Evolutionary conservation across 2,888 invertebrate species (phyloP), one percentile per base, ranked within the genome.

Genomic region (Pediacus dermestoides): DNA sequence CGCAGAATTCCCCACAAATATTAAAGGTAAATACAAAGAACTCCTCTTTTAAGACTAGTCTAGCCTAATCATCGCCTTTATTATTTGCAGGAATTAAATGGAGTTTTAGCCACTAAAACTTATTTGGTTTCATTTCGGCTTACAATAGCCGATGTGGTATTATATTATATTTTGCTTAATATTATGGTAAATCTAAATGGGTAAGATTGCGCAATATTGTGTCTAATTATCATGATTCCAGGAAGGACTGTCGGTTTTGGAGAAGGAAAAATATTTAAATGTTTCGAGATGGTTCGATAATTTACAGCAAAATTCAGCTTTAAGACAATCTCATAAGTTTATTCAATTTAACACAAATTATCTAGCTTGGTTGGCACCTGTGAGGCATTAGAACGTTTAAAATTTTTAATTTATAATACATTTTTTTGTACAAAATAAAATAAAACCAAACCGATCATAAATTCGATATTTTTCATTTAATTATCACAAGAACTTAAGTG

Each of bases 251-350:
- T 73, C 76, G 6, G 70, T 78, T 13, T 67, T 74, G 40, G 85
- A 85, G 34, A 81, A 81, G 55, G 86, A 85, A 55, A 76, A 77
- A 34, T 74, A 78, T 42, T 58, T 85, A 13, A 78, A 86, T 61
- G 64, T 88, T 1, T 85, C 85, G 25, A 73, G 88, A 52, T 88
- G 88, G 88, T 84, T 78, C 50, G 83, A 82, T 62, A 83, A 87
- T 58, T 67, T 88, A 39, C 87, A 88, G 58, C 78, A 82, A 41
- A 77, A 82, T 40, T 74, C 78, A 0, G 73, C 71, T 58, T 70
- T 85, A n/a, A 74, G 81, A 35, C 72, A 71, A 39, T 67, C 70
- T 34, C 67, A 74, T 50, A 66, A 68, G 44, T 25, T 72, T 6
- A 60, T 77, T 37, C 66, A 73, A 57, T 76, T 77, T 48, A 68